Evolutionary conservation across 2,888 invertebrate species (phyloP).

Genomic region (Aromia moschata): DNA sequence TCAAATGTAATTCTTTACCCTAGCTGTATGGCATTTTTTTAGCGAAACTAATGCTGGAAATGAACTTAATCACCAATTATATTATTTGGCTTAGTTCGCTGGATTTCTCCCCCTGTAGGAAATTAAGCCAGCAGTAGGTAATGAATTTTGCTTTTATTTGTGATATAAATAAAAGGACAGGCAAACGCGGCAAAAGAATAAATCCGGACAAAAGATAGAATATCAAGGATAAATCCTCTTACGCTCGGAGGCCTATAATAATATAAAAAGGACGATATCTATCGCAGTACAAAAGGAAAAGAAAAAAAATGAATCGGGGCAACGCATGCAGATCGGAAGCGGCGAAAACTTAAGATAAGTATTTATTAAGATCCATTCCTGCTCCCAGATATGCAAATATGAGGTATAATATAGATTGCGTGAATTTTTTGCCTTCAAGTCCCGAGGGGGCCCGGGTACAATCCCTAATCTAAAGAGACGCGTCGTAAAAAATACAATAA

Average conservation of each 20-base stretch:
- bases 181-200: constrained; percentile 16
- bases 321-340: constrained; percentile 31
- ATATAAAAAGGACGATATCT: constrained; percentile 28
- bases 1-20: no score
- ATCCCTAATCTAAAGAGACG: constrained; percentile 54
- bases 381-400: constrained; percentile 59
- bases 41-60: no score
- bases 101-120: background rate
- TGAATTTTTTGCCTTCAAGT: constrained; percentile 53
- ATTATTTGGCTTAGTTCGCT: background rate
- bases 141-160: constrained; percentile 10
- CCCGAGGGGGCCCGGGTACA: constrained; percentile 48
- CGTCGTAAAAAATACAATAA: constrained; percentile 60
- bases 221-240: constrained; percentile 33
- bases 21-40: no score
- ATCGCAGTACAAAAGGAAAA: constrained; percentile 43
- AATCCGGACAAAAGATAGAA: constrained; percentile 29
- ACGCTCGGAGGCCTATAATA: constrained; percentile 30
- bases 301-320: constrained; percentile 40
- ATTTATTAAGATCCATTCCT: constrained; percentile 58
- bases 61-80: background rate
- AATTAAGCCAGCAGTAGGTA: constrained; percentile 1
- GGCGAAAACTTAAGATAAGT: constrained; percentile 53
- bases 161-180: background rate
- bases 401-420: constrained; percentile 58